Conservation (phyloP, 2,888 invertebrate species). For the Terebella lapidaria region DNA sequence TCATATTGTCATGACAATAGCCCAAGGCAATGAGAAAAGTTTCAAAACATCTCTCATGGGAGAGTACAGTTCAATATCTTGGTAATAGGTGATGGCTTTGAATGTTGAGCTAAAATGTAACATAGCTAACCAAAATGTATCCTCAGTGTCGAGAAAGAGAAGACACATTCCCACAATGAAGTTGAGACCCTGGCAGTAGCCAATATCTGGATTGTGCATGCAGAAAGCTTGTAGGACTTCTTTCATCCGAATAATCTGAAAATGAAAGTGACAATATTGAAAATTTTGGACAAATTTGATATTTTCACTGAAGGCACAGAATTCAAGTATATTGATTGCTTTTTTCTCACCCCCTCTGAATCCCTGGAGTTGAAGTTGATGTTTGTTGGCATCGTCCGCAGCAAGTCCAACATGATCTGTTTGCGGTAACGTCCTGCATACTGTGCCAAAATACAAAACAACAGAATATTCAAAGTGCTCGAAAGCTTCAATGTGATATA, state of each 20-base stretch:
- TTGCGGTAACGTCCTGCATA: conserved; percentile 51
- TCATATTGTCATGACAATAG: too few species aligned
- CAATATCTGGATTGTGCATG: conserved; percentile 56
- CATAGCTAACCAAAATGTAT: conserved; percentile 58
- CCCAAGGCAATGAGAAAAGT: too few species aligned
- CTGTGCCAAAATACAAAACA: background rate
- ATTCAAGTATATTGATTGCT: too few species aligned
- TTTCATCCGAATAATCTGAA: conserved; percentile 55
- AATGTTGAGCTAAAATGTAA: too few species aligned
- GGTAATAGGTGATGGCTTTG: too few species aligned
- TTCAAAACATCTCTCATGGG: too few species aligned
- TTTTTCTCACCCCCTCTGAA: conserved; percentile 57
- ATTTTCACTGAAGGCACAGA: too few species aligned
- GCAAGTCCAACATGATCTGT: conserved; percentile 57
- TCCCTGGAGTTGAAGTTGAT: conserved; percentile 55
- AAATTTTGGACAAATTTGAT: too few species aligned
- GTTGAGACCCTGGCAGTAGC: conserved; percentile 60
- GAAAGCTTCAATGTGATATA: too few species aligned
- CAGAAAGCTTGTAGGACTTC: conserved; percentile 58
- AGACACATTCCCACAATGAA: conserved; percentile 57
- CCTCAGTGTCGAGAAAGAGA: conserved; percentile 57
- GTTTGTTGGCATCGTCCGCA: conserved; percentile 59
- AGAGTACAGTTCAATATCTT: too few species aligned
- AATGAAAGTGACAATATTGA: background rate
- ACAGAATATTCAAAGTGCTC: background rate